Evolutionary conservation across 2,888 invertebrate species (phyloP), one percentile per base, ranked within the genome.

Genomic region (Helleia helle): DNA sequence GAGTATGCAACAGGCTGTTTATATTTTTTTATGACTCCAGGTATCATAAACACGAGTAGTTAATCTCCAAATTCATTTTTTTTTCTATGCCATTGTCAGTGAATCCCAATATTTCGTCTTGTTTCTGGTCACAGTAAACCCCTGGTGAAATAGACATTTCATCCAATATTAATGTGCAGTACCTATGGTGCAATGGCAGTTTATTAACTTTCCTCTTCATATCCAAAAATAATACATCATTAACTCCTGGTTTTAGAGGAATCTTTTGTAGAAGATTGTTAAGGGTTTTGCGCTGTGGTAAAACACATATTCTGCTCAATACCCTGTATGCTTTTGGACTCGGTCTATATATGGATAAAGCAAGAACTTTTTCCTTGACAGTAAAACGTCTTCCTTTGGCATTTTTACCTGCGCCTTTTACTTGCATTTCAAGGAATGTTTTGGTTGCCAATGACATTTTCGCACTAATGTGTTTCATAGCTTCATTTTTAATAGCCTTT

Each of bases 1-100:
- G 48, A 48, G 31, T 48, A 50, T n/a, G 46, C 50, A 1, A 46
- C 13, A 1, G 48, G 47, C 15, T 48, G 45, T 11, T 50, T 50
- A 18, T 36, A 51, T 22, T 41, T 42, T 13, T 29, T 15, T 15
- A 28, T 44, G 4, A 46, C 5, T 7, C 44, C 44, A 24, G 44
- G 46, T 0, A 43, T 40, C 43, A 51, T 49, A 36, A 46, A 47
- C 3, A 45, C 42, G 2, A 46, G 34, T 1, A 34, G 44, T 40
- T 49, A 49, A 17, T 49, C 39, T 6, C 41, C 44, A 17, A 42
- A 28, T 22, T n/a, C n/a, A n/a, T n/a, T 24, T 15, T 15, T 9
- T 12, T 36, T 22, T 30, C 25, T 36, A 36, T 22, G 15, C 2
- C 9, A 1, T 15, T 2, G 17, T 6, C 9, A 15, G 15, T 38